phyloP scores from a whole-genome alignment of 1,140 invertebrate species.

The Rhynchophorus ferrugineus region DNA sequence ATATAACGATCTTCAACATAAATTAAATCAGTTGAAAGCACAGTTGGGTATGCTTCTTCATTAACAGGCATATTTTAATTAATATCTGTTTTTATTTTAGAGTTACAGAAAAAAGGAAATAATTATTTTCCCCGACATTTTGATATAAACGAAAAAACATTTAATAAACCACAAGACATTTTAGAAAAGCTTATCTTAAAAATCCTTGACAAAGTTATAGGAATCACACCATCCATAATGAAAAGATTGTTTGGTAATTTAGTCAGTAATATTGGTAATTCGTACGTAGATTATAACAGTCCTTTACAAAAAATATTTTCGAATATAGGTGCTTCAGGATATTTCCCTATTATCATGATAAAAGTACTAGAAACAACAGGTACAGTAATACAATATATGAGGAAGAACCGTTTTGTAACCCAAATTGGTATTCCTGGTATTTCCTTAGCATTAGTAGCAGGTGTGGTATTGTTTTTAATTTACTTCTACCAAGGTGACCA shows the following conservation, averaged over 20 bases:
- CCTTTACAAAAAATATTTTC: constrained; percentile 16
- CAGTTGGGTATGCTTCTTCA: constrained; percentile 27
- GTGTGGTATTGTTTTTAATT: constrained; percentile 31
- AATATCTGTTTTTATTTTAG: constrained; percentile 18
- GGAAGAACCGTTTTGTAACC: constrained; percentile 31
- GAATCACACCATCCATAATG: constrained; percentile 27
- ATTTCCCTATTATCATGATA: constrained; percentile 30
- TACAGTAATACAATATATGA: constrained; percentile 28
- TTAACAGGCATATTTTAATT: constrained; percentile 4
- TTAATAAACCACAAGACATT: constrained; percentile 11
- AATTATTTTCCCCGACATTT: not conserved
- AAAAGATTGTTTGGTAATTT: constrained; percentile 26
- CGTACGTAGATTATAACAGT: constrained; percentile 21
- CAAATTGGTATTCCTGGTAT: constrained; percentile 32
- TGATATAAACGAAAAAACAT: not conserved
- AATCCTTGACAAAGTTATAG: constrained; percentile 33
- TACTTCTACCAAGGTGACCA: constrained; percentile 10
- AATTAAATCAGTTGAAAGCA: constrained; percentile 20
- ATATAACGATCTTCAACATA: constrained; percentile 14
- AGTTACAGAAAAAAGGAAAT: not conserved
- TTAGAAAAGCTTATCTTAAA: constrained; percentile 28
- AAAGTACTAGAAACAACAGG: constrained; percentile 27
- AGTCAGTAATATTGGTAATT: constrained; percentile 16
- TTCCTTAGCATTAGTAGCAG: constrained; percentile 25
- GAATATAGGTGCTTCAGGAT: constrained; percentile 22